Percentiles rank a stretch among this genome's conserved stretches.
Evolutionary conservation across 2,797 vertebrate genomes (phyloP).

Genomic region (Gymnopithys bicolor): DNA sequence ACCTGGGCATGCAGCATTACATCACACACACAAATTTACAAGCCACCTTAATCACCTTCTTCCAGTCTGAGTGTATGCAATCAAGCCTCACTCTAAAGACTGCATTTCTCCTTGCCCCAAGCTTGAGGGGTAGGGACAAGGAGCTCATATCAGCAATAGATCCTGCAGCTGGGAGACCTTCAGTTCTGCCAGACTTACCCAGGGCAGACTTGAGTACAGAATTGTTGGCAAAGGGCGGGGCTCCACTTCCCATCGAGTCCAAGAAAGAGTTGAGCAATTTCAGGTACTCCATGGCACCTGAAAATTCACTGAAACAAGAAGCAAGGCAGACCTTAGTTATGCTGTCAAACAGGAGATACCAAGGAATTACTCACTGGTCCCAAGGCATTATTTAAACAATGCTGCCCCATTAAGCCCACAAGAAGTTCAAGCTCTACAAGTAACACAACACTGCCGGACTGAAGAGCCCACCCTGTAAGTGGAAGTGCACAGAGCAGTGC

Average conservation of each 20-base stretch:
- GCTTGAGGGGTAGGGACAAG: background rate
- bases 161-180: background rate
- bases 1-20: background rate
- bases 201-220: slow-evolving; percentile 75
- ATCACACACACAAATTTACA: background rate
- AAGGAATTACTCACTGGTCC: background rate
- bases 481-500: accelerated
- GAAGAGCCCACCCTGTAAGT: background rate
- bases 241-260: slow-evolving; percentile 87
- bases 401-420: background rate
- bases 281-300: slow-evolving; percentile 89
- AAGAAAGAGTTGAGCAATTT: slow-evolving; percentile 89
- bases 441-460: background rate
- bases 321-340: background rate
- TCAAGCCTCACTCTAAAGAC: background rate
- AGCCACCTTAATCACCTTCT: background rate
- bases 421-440: background rate
- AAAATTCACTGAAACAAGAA: slow-evolving; percentile 87
- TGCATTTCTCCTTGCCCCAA: background rate
- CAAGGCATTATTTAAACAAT: background rate
- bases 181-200: slow-evolving; percentile 61
- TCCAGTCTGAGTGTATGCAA: background rate
- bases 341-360: background rate
- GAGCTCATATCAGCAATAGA: background rate
- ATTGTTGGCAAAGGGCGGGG: slow-evolving; percentile 73